A percentile compares a stretch with the other conserved stretches of the same genome.
Conservation (phyloP, 2,888 invertebrate genomes). For the Yponomeuta sedellus region DNA sequence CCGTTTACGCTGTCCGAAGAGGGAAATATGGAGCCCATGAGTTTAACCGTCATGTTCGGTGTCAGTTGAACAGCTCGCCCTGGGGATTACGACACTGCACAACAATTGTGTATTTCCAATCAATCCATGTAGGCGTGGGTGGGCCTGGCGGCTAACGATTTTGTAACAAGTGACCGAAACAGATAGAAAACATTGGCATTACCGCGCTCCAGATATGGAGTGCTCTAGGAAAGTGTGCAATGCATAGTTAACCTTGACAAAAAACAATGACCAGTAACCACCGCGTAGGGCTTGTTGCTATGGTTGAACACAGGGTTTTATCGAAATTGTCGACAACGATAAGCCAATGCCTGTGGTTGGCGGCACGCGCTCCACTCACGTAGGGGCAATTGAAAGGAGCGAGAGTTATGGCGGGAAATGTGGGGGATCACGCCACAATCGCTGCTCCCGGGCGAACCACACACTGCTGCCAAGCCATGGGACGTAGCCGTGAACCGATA, state of each 20-base stretch:
- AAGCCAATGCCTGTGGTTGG: conserved; percentile 49
- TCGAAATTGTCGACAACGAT: conserved; percentile 52
- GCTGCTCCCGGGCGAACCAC: conserved; percentile 58
- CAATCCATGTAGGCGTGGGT: conserved; percentile 55
- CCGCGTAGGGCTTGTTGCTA: conserved; percentile 18
- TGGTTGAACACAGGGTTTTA: conserved; percentile 56
- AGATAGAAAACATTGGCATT: neutral
- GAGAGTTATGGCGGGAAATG: conserved; percentile 63
- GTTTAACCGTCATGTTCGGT: conserved; percentile 49
- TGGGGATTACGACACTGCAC: conserved; percentile 53
- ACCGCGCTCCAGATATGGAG: neutral
- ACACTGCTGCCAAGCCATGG: conserved; percentile 30
- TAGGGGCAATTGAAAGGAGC: conserved; percentile 65
- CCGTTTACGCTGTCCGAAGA: conserved; percentile 27
- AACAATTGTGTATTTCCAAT: conserved; percentile 69
- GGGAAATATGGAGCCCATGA: conserved; percentile 45
- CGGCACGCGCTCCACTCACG: conserved; percentile 63
- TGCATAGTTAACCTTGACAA: conserved; percentile 7
- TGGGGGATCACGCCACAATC: conserved; percentile 54
- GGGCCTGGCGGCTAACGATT: conserved; percentile 46
- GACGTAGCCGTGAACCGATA: neutral
- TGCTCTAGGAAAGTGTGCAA: neutral
- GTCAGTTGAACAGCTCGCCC: conserved; percentile 40
- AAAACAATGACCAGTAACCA: conserved; percentile 14
- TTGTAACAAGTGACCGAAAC: neutral